Conservation (phyloP, 2,888 invertebrate species). For the Creontiades dilutus region DNA sequence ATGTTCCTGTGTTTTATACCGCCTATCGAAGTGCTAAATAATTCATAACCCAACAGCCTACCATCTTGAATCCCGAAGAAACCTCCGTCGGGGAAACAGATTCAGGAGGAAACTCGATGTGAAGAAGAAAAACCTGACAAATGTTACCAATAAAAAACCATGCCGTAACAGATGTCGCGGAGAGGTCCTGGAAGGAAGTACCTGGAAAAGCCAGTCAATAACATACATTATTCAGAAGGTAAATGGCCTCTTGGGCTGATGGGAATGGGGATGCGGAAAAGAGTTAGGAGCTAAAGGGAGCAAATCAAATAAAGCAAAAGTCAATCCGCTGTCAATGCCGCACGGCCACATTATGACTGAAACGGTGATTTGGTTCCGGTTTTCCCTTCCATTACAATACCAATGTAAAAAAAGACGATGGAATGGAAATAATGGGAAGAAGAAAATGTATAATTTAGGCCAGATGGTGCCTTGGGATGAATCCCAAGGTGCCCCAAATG, state of each 20-base stretch:
- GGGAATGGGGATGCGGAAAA: not conserved
- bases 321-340: constrained; percentile 33
- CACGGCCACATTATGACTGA: constrained; percentile 57
- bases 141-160: constrained; percentile 61
- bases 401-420: constrained; percentile 11
- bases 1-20: too few species aligned
- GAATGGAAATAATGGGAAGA: not conserved
- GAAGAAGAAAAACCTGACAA: constrained; percentile 56
- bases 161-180: constrained; percentile 63
- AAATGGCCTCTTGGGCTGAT: constrained; percentile 60
- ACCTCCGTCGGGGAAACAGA: not conserved
- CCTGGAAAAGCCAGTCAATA: constrained; percentile 61
- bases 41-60: constrained; percentile 46
- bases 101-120: constrained; percentile 53
- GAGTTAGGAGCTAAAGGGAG: constrained; percentile 52
- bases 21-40: constrained; percentile 35
- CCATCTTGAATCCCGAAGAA: constrained; percentile 47
- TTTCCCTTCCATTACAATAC: constrained; percentile 44
- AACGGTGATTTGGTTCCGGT: constrained; percentile 48
- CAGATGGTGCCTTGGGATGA: constrained; percentile 7
- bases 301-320: constrained; percentile 56
- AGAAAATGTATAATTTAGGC: constrained; percentile 23
- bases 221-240: constrained; percentile 66
- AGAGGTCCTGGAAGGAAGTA: constrained; percentile 52
- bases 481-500: constrained; percentile 34